These are phyloP conservation scores for Salvator merianae DNA, from an alignment of 2,113 vertebrate species.

Conservation along the genomic window DNA sequence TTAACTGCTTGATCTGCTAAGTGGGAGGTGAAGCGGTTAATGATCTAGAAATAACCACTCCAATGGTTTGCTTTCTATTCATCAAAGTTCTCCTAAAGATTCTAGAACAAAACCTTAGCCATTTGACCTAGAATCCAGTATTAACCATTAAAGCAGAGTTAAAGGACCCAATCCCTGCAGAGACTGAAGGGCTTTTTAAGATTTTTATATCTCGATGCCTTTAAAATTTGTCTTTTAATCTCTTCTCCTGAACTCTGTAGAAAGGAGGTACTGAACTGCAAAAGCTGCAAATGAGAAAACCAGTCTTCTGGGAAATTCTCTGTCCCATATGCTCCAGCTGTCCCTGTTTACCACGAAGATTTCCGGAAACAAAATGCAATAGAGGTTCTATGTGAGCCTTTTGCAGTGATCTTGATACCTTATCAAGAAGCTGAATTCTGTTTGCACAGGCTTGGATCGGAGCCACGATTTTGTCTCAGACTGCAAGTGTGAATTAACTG, in stretches of 20 bases:
- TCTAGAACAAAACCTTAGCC: no score
- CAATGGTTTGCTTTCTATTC: no score
- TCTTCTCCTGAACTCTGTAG: background rate
- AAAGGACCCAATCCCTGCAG: no score
- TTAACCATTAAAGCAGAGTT: no score
- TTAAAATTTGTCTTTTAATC: background rate
- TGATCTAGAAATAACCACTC: no score
- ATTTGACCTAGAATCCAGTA: no score
- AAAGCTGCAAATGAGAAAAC: background rate
- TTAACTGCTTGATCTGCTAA: no score
- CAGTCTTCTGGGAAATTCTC: background rate
- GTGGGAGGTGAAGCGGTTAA: no score
- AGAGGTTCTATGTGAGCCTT: background rate
- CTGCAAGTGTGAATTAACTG: background rate
- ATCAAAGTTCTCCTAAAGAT: no score
- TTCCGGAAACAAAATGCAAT: background rate
- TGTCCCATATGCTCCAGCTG: background rate
- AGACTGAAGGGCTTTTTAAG: no score
- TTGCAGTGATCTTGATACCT: background rate
- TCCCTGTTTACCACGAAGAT: background rate
- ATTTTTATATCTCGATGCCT: background rate
- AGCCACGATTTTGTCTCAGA: background rate
- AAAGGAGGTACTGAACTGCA: background rate
- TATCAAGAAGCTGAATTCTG: background rate
- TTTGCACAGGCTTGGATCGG: background rate